These are phyloP conservation scores for Rhorus exstirpatorius DNA, from an alignment of 2,888 invertebrate genomes.

Conservation along the genomic window DNA sequence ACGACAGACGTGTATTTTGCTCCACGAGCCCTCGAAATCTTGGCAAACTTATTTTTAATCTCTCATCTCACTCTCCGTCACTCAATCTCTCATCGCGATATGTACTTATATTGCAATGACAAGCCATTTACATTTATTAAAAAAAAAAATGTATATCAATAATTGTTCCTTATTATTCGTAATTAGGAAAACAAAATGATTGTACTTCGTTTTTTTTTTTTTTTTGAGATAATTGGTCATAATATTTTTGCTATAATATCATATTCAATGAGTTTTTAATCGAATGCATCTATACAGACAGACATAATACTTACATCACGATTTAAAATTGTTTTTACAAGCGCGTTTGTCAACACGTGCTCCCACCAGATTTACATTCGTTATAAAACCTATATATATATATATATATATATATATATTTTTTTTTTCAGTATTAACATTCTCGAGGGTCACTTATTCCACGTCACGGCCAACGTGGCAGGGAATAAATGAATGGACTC, in stretches of 20 bases:
- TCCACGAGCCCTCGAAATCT: constrained; percentile 23
- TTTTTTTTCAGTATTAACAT: constrained; percentile 25
- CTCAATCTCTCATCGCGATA: background rate
- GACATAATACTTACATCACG: background rate
- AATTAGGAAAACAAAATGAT: too few species aligned
- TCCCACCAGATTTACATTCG: constrained; percentile 46
- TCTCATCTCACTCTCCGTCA: background rate
- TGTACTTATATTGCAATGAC: too few species aligned
- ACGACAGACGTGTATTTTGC: background rate
- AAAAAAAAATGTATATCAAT: too few species aligned
- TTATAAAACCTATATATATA: constrained; percentile 30
- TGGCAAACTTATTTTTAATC: background rate
- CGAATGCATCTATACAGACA: too few species aligned
- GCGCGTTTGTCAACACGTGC: constrained; percentile 3
- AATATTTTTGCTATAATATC: background rate
- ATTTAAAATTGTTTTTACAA: constrained; percentile 8
- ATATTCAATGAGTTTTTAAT: too few species aligned
- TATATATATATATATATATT: constrained; percentile 18
- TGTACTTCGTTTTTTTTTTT: too few species aligned
- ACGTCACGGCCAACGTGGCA: constrained; percentile 66
- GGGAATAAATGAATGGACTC: constrained; percentile 61
- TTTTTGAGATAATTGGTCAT: background rate
- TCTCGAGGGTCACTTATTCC: constrained; percentile 63
- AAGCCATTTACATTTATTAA: too few species aligned
- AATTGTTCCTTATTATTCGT: too few species aligned